These are phyloP conservation scores for Hesperophylax magnus DNA, from an alignment of 1,140 invertebrate genomes.

Conservation along the genomic window DNA sequence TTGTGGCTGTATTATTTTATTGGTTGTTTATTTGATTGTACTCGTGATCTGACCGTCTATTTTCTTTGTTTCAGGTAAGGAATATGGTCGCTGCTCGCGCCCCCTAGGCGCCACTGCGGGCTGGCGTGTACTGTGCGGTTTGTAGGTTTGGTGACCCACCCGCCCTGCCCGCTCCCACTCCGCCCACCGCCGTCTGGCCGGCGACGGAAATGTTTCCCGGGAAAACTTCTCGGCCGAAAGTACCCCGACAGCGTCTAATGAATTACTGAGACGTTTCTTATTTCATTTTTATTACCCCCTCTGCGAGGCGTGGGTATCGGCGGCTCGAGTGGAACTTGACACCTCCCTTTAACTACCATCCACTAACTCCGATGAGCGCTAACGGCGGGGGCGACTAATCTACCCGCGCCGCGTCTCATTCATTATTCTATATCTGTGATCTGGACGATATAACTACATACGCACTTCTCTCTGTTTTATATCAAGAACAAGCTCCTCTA, in stretches of 20 bases:
- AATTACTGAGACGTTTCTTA: constrained; percentile 1
- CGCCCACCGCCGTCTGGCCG: neutral
- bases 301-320: neutral
- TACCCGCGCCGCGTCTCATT: too few relatives aligned
- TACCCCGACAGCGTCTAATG: constrained; percentile 2
- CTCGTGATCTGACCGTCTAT: neutral
- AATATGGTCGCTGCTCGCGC: neutral
- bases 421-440: too few relatives aligned
- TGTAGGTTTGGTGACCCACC: too few relatives aligned
- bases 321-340: neutral
- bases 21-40: neutral
- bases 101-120: neutral
- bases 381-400: too few relatives aligned
- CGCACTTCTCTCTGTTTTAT: too few relatives aligned
- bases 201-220: too few relatives aligned
- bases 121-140: too few relatives aligned
- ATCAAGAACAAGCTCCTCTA: too few relatives aligned
- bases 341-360: too few relatives aligned
- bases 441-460: too few relatives aligned
- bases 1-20: neutral
- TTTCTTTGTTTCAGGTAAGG: constrained; percentile 23
- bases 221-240: neutral
- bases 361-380: too few relatives aligned
- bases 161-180: neutral
- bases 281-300: constrained; percentile 9